Percentiles rank a stretch among this genome's conserved stretches.
These are phyloP conservation scores for Nesidiocoris tenuis DNA, from an alignment of 2,888 invertebrate genomes.

Conservation along the genomic window DNA sequence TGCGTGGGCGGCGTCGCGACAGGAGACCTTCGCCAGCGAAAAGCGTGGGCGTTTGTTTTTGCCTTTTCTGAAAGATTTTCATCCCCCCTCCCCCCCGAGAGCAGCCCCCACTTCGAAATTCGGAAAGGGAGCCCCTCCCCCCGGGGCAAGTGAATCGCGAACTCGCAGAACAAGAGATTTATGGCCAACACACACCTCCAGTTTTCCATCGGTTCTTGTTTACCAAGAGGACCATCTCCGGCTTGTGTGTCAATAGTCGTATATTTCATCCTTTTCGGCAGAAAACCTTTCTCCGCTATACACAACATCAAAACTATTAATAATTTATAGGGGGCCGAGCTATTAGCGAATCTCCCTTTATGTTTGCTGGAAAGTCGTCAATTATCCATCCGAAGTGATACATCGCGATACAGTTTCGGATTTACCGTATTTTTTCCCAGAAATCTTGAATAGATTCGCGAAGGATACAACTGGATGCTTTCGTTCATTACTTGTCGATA, in stretches of 20 bases:
- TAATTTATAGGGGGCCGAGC: conserved; percentile 41
- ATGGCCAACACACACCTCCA: conserved; percentile 38
- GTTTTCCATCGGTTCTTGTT: conserved; percentile 30
- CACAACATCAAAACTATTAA: conserved; percentile 44
- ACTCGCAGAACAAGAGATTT: conserved; percentile 21
- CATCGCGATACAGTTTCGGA: neutral
- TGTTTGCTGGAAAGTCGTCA: conserved; percentile 14
- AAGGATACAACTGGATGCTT: too few relatives aligned
- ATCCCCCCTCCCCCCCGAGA: conserved; percentile 16
- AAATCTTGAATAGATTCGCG: neutral
- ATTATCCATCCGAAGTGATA: conserved; percentile 3
- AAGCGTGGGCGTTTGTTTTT: conserved; percentile 31
- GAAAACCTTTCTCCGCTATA: conserved; percentile 14
- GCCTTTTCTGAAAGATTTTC: conserved; percentile 24
- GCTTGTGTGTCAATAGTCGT: conserved; percentile 38
- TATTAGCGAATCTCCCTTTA: conserved; percentile 41
- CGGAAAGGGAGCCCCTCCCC: neutral
- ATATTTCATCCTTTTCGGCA: conserved; percentile 29
- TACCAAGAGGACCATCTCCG: conserved; percentile 28
- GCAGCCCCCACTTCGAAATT: neutral
- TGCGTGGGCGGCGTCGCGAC: conserved; percentile 12
- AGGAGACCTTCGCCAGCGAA: conserved; percentile 5
- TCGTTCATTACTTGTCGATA: too few relatives aligned
- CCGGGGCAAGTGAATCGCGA: neutral
- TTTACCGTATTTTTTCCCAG: neutral